Evolutionary conservation across 92 coral and sea anemone species (phyloP).

Genomic region (Zoanthus solanderi): DNA sequence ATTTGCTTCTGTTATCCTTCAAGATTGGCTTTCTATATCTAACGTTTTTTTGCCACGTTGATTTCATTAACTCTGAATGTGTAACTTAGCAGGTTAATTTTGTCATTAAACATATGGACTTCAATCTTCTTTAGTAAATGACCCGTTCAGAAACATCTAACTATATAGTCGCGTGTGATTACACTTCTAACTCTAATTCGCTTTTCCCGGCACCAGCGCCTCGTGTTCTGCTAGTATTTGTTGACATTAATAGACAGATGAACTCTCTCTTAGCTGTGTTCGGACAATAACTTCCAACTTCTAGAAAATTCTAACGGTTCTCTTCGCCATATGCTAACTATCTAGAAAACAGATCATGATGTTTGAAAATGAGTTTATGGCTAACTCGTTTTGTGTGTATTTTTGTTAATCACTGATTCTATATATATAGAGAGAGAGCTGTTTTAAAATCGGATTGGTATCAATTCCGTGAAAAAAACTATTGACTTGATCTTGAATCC

Average conservation of each 20-base stretch:
- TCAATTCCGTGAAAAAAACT: neutral
- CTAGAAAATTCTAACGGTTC: neutral
- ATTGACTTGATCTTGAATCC: neutral
- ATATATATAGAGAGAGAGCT: neutral
- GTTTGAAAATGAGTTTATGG: neutral
- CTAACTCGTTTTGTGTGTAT: neutral
- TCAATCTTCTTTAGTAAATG: neutral
- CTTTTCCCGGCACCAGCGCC: constrained; percentile 30
- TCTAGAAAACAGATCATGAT: constrained; percentile 6
- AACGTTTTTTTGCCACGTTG: neutral
- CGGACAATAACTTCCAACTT: constrained; percentile 23
- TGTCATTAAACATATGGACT: neutral
- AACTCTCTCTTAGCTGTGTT: constrained; percentile 17
- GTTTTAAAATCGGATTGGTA: neutral
- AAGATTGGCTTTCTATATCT: constrained; percentile 14
- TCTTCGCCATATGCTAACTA: neutral
- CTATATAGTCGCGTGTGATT: constrained; percentile 1
- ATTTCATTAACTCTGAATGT: neutral
- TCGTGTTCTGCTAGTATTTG: constrained; percentile 39
- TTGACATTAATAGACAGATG: constrained; percentile 25
- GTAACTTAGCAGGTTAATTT: neutral
- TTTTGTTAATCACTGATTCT: neutral
- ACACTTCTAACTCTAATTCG: neutral
- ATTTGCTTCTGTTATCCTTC: neutral
- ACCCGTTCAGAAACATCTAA: constrained; percentile 22